Evolutionary conservation across 2,797 vertebrate genomes (phyloP).

Genomic region (Pipistrellus kuhlii): DNA sequence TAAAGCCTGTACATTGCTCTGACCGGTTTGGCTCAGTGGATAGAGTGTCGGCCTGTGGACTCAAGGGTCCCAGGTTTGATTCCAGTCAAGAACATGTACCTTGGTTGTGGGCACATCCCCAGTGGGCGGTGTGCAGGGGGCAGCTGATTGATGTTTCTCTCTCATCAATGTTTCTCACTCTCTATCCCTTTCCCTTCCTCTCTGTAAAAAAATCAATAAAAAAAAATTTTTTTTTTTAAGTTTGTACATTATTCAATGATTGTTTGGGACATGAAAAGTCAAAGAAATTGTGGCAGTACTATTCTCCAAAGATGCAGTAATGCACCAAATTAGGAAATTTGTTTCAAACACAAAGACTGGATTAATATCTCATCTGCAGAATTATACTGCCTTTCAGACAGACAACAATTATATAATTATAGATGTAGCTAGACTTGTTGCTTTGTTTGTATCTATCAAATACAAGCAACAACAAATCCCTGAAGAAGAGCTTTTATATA

Average conservation of each 20-base stretch:
- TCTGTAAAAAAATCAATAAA: too few species aligned
- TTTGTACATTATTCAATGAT: not conserved
- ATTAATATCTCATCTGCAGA: not conserved
- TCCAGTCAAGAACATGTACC: too few species aligned
- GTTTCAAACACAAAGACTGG: not conserved
- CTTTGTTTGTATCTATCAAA: not conserved
- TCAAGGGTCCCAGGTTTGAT: too few species aligned
- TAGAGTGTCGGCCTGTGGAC: too few species aligned
- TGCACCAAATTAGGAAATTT: conserved; percentile 8
- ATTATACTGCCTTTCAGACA: not conserved
- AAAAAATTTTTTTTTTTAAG: not conserved
- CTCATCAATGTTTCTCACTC: too few species aligned
- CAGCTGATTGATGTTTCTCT: too few species aligned
- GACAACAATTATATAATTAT: not conserved
- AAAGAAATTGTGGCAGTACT: not conserved
- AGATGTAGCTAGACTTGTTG: not conserved
- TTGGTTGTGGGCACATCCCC: too few species aligned
- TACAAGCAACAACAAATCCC: not conserved
- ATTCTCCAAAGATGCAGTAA: not conserved
- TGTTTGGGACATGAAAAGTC: not conserved
- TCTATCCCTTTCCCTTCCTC: too few species aligned
- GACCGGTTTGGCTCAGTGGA: too few species aligned
- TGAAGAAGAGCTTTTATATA: not conserved
- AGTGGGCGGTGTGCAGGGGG: too few species aligned
- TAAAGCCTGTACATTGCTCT: not conserved